phyloP scores from a whole-genome alignment of 2,113 vertebrate species.

The Ochotona curzoniae region DNA sequence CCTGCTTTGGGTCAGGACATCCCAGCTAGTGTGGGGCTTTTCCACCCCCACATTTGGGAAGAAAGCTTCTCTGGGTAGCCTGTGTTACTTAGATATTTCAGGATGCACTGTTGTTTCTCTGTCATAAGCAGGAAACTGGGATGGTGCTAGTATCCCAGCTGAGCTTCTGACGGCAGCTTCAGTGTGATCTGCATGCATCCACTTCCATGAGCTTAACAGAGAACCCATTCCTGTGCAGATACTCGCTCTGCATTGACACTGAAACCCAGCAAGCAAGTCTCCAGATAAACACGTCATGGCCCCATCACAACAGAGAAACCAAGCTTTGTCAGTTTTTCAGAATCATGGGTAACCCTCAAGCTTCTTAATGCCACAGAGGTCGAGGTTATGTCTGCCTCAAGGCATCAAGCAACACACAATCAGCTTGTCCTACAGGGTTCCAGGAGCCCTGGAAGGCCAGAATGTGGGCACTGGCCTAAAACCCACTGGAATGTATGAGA shows the following conservation, averaged over 20 bases:
- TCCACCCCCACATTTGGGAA: not conserved
- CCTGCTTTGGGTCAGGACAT: not conserved
- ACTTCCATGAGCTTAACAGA: not conserved
- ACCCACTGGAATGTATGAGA: too few relatives aligned
- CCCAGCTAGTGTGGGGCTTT: not conserved
- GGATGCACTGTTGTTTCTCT: not conserved
- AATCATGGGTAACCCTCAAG: not conserved
- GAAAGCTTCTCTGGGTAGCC: not conserved
- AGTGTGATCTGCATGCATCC: not conserved
- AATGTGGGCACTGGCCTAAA: too few relatives aligned
- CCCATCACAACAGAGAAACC: not conserved
- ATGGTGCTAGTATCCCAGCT: not conserved
- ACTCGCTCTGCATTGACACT: constrained; percentile 11
- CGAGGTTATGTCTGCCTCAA: too few relatives aligned
- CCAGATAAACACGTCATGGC: not conserved
- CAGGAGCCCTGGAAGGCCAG: too few relatives aligned
- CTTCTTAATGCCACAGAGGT: not conserved
- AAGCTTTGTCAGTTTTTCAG: not conserved
- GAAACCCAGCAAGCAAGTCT: not conserved
- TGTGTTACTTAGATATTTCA: not conserved
- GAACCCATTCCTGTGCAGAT: not conserved
- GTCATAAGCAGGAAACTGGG: not conserved
- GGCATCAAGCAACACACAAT: too few relatives aligned
- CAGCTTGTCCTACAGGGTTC: too few relatives aligned
- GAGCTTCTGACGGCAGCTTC: not conserved